These are phyloP conservation scores for human (Homo sapiens) DNA, from an alignment of 2,113 vertebrate species.

Conservation along the genomic window DNA sequence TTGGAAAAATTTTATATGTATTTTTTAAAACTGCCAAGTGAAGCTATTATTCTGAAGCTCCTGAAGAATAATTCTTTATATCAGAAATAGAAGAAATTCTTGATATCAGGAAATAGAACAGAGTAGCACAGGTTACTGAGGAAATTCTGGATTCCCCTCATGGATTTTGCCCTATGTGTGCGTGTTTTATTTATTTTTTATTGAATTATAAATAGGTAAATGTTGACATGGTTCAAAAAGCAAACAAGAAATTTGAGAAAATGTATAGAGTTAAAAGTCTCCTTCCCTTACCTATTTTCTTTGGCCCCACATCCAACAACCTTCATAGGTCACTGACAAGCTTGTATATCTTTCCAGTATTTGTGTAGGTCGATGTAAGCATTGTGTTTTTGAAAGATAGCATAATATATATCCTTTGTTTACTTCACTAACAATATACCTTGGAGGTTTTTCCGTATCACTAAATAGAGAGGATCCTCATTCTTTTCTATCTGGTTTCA, in stretches of 20 bases:
- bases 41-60: not conserved
- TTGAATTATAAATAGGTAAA: not conserved
- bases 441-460: not conserved
- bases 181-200: not conserved
- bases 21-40: not conserved
- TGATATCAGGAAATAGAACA: not conserved
- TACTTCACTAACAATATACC: not conserved
- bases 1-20: not conserved
- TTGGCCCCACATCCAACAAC: not conserved
- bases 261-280: not conserved
- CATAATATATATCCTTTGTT: not conserved
- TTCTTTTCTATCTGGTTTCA: not conserved
- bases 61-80: not conserved
- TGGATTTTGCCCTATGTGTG: not conserved
- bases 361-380: not conserved
- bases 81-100: conserved; percentile 3
- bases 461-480: not conserved
- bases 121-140: not conserved
- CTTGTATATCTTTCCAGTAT: not conserved
- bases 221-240: not conserved
- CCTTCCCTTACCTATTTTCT: not conserved
- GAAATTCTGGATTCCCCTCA: not conserved
- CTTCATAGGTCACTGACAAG: too few relatives aligned
- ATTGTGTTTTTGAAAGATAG: not conserved
- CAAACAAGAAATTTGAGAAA: conserved; percentile 4